These are phyloP conservation scores for Abramis brama DNA, from an alignment of 2,113 vertebrate genomes.

Conservation along the genomic window DNA sequence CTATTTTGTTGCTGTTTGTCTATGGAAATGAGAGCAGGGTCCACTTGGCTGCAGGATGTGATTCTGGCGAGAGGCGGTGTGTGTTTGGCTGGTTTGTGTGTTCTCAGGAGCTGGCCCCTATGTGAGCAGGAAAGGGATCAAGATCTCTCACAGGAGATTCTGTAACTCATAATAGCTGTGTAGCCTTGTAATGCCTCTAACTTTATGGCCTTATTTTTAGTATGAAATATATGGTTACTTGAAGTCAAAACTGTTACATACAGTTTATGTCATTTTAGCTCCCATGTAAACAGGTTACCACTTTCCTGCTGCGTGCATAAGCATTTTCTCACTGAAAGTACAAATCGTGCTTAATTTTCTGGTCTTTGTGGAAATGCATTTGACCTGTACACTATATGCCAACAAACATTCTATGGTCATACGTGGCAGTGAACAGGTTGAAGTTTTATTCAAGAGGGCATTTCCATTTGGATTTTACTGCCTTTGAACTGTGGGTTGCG, in stretches of 20 bases:
- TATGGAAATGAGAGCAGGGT: conserved; percentile 31
- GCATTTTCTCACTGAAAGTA: background rate
- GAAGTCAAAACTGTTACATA: background rate
- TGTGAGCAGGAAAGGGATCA: conserved; percentile 19
- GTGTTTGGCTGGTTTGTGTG: conserved; percentile 26
- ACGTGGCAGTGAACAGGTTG: background rate
- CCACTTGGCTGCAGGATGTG: background rate
- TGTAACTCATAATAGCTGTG: background rate
- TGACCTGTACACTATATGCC: background rate
- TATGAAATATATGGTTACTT: background rate
- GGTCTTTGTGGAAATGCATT: background rate
- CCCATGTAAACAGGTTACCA: too few species aligned
- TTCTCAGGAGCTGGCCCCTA: background rate
- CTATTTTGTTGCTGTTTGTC: conserved; percentile 20
- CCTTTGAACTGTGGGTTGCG: conserved; percentile 33
- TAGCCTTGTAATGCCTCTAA: conserved; percentile 17
- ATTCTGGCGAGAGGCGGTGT: background rate
- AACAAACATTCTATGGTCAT: background rate
- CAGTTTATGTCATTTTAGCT: too few species aligned
- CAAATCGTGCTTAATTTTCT: background rate
- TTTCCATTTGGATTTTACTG: conserved; percentile 12
- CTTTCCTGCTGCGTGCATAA: background rate
- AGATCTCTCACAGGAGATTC: conserved; percentile 8
- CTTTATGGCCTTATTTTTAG: conserved; percentile 16
- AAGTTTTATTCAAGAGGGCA: background rate